Percentiles rank a stretch among this genome's conserved stretches.
Evolutionary conservation across 2,113 vertebrate genomes (phyloP).

Genomic region (Tringa solitaria): DNA sequence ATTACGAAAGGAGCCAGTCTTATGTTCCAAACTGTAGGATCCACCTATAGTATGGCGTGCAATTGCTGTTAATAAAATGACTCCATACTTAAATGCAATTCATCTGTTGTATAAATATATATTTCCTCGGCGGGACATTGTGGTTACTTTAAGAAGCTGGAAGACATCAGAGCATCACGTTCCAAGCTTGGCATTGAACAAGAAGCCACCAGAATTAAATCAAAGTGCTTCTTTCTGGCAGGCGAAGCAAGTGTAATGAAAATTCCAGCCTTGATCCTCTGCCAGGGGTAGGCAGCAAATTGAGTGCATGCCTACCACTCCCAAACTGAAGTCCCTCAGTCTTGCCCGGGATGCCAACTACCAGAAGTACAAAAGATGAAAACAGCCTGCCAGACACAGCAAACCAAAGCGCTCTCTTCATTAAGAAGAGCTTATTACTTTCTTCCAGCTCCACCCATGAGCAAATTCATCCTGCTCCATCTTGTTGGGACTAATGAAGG

Average conservation of each 20-base stretch:
- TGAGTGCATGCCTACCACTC: conserved; percentile 44
- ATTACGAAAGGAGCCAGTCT: neutral
- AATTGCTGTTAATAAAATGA: neutral
- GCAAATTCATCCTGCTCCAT: neutral
- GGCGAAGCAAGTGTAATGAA: conserved; percentile 48
- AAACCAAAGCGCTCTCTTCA: neutral
- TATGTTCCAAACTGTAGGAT: neutral
- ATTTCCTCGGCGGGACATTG: conserved; percentile 35
- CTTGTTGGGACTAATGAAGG: neutral
- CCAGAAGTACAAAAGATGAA: conserved; percentile 27
- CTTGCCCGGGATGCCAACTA: conserved; percentile 1
- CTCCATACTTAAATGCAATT: neutral
- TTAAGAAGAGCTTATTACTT: conserved; percentile 27
- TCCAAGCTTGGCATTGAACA: conserved; percentile 55
- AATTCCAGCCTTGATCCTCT: conserved; percentile 54
- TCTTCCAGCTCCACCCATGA: conserved; percentile 18
- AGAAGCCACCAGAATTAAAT: conserved; percentile 64
- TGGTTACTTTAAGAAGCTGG: conserved; percentile 55
- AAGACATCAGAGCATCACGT: conserved; percentile 49
- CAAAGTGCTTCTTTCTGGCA: conserved; percentile 62
- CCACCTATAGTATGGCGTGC: neutral
- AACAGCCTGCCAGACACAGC: conserved; percentile 37
- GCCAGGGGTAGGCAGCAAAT: conserved; percentile 50
- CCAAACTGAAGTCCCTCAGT: conserved; percentile 17
- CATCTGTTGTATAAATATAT: conserved; percentile 7